Conservation (phyloP, 2,888 invertebrate species). For the Blastobasis adustella region DNA sequence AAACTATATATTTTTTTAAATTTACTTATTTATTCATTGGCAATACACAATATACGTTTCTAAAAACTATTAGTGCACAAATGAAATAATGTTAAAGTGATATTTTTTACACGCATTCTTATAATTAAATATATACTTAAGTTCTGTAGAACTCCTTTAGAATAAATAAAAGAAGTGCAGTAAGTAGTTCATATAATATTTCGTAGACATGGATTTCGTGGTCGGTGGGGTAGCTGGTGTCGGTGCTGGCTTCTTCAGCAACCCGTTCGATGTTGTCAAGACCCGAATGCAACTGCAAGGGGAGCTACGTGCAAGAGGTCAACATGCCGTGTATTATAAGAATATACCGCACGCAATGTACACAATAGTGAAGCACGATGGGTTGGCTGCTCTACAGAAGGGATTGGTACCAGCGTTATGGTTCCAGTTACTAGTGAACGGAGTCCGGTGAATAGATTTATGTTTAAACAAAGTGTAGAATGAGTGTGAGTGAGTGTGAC, state of each 20-base stretch:
- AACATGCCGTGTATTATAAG: slow-evolving; percentile 76
- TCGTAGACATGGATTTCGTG: slow-evolving; percentile 79
- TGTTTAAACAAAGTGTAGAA: background rate
- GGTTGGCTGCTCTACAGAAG: slow-evolving; percentile 81
- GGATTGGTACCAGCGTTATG: slow-evolving; percentile 88
- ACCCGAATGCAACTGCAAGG: slow-evolving; percentile 92
- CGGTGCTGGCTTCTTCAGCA: slow-evolving; percentile 88
- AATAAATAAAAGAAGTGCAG: too few species aligned
- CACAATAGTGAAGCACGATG: slow-evolving; percentile 84
- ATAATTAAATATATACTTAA: too few species aligned
- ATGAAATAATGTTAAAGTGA: too few species aligned
- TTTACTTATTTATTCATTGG: too few species aligned
- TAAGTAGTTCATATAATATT: slow-evolving; percentile 5
- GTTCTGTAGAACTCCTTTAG: too few species aligned
- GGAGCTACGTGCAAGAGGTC: slow-evolving; percentile 81
- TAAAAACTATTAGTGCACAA: too few species aligned
- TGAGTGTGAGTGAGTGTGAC: background rate
- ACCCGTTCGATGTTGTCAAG: slow-evolving; percentile 93
- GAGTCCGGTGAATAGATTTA: slow-evolving; percentile 51
- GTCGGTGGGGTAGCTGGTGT: slow-evolving; percentile 84
- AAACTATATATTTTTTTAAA: too few species aligned
- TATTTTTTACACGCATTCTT: too few species aligned
- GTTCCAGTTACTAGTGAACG: slow-evolving; percentile 83
- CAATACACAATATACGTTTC: too few species aligned
- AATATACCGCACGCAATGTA: slow-evolving; percentile 88